These are phyloP conservation scores for Canis aureus DNA, from an alignment of 2,113 vertebrate genomes.

Conservation along the genomic window DNA sequence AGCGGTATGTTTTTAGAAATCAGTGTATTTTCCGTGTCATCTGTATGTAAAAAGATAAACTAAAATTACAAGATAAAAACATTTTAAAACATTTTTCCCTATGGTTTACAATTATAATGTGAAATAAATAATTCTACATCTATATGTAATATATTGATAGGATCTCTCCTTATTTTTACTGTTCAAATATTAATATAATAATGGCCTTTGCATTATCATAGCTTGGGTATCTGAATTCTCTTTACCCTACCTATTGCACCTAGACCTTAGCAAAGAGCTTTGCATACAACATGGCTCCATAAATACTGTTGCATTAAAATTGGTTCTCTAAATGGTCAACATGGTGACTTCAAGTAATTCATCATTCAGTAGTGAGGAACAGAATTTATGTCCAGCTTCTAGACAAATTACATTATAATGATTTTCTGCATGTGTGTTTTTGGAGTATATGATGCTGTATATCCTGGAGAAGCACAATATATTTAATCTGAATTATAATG, in stretches of 20 bases:
- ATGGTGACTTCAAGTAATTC: background rate
- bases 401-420: background rate
- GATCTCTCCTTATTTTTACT: background rate
- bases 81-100: background rate
- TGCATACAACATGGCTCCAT: background rate
- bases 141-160: background rate
- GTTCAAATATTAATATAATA: background rate
- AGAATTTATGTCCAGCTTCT: background rate
- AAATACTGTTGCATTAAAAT: constrained; percentile 17
- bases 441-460: background rate
- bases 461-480: background rate
- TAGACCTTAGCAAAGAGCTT: background rate
- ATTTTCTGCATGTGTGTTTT: background rate
- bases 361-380: background rate
- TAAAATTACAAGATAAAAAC: background rate
- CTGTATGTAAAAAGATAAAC: background rate
- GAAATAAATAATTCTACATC: background rate
- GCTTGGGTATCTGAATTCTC: background rate
- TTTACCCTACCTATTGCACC: rapidly evolving
- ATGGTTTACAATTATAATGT: background rate
- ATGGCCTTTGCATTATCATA: background rate
- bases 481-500: background rate
- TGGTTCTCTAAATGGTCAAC: background rate
- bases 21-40: background rate
- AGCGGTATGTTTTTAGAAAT: constrained; percentile 89